Evolutionary conservation across 2,113 vertebrate genomes (phyloP).

Genomic region (Eleginops maclovinus): DNA sequence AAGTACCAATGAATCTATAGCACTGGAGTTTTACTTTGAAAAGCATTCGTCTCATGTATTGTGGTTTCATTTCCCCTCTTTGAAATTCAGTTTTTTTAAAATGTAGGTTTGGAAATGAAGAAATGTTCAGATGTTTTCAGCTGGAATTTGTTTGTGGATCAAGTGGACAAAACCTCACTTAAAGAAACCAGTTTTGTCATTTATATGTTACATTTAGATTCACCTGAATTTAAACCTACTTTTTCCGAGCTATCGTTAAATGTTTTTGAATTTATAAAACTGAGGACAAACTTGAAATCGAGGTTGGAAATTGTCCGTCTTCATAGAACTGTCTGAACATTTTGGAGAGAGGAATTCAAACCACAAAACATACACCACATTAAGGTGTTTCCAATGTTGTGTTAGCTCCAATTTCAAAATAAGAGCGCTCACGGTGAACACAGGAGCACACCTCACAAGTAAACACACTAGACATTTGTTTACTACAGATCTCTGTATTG

Average conservation of each 20-base stretch:
- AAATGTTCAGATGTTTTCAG: not conserved
- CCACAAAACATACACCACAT: not conserved
- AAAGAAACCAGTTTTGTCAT: not conserved
- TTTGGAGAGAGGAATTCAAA: constrained; percentile 6
- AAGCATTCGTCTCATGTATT: not conserved
- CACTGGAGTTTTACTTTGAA: not conserved
- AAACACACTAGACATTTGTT: constrained; percentile 39
- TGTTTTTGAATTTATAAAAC: not conserved
- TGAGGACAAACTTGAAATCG: not conserved
- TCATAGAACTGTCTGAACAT: no score
- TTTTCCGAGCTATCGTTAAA: no score
- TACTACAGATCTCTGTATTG: constrained; percentile 67
- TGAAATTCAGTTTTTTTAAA: no score
- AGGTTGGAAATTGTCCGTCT: no score
- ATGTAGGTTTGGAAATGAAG: no score
- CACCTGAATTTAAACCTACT: not conserved
- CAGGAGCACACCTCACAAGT: not conserved
- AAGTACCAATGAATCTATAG: not conserved
- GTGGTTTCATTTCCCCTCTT: not conserved
- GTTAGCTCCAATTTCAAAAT: no score
- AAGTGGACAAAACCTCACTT: no score
- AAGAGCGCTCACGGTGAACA: not conserved
- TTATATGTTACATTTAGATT: not conserved
- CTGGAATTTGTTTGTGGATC: not conserved
- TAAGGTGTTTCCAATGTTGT: not conserved